Percentiles rank a stretch among this genome's conserved stretches.
These are phyloP conservation scores for Cylas formicarius DNA, from an alignment of 1,140 invertebrate genomes.

Conservation along the genomic window DNA sequence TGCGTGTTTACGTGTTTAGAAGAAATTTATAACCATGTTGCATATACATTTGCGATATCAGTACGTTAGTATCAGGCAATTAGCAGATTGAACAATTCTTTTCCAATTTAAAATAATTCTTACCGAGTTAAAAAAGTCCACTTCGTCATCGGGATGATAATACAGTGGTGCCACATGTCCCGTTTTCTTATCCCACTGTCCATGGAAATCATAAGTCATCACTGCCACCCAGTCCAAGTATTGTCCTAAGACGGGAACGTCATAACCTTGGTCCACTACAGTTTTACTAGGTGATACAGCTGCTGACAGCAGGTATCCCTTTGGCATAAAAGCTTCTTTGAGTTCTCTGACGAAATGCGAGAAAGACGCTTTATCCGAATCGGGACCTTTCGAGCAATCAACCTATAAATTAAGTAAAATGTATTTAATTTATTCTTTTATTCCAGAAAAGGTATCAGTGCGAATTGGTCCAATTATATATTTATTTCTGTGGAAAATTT, in stretches of 20 bases:
- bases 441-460: constrained; percentile 4
- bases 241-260: constrained; percentile 62
- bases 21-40: too few relatives aligned
- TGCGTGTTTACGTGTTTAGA: too few relatives aligned
- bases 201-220: constrained; percentile 84
- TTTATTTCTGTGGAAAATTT: too few relatives aligned
- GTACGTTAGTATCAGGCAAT: too few relatives aligned
- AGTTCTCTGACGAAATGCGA: constrained; percentile 66
- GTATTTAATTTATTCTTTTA: constrained; percentile 1
- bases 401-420: constrained; percentile 19
- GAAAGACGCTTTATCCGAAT: constrained; percentile 74
- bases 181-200: constrained; percentile 76
- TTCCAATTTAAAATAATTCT: constrained; percentile 33
- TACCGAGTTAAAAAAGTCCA: constrained; percentile 61
- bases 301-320: constrained; percentile 67
- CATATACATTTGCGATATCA: too few relatives aligned
- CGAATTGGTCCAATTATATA: too few relatives aligned
- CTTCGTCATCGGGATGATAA: constrained; percentile 70
- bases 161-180: constrained; percentile 77
- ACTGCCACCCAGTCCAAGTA: constrained; percentile 80
- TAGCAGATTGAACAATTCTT: too few relatives aligned
- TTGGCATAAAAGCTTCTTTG: constrained; percentile 62
- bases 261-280: constrained; percentile 78
- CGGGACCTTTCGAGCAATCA: constrained; percentile 75
- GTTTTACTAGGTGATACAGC: constrained; percentile 84